Percentiles rank a stretch among this genome's conserved stretches.
These are phyloP conservation scores for Mythimna ferrago DNA, from an alignment of 2,888 invertebrate species.

Conservation along the genomic window DNA sequence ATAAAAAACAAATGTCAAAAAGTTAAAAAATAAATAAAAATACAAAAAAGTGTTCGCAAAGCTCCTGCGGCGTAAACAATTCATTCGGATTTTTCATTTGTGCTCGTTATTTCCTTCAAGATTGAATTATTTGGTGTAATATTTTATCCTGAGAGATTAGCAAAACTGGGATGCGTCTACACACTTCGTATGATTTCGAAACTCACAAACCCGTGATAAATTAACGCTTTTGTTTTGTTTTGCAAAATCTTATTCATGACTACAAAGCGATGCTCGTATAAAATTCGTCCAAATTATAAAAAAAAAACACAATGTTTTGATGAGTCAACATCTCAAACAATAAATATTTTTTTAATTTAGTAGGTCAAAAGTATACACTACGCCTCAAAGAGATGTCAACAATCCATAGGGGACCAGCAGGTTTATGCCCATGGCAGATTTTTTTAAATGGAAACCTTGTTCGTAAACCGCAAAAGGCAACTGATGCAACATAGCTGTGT, in stretches of 20 bases:
- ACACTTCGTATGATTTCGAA: slow-evolving; percentile 35
- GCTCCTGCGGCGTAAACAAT: slow-evolving; percentile 16
- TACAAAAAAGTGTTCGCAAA: not conserved
- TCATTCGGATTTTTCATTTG: slow-evolving; percentile 21
- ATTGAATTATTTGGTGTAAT: slow-evolving; percentile 42
- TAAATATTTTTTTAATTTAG: too few relatives aligned
- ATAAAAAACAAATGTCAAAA: too few relatives aligned
- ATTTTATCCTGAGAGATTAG: slow-evolving; percentile 48
- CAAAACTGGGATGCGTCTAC: slow-evolving; percentile 32
- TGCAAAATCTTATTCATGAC: slow-evolving; percentile 12
- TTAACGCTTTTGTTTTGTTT: slow-evolving; percentile 42
- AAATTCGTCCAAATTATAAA: too few relatives aligned
- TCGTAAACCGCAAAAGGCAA: too few relatives aligned
- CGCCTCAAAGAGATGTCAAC: too few relatives aligned
- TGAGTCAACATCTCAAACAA: too few relatives aligned
- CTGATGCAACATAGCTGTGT: too few relatives aligned
- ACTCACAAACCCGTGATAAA: slow-evolving; percentile 24
- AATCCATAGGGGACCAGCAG: too few relatives aligned
- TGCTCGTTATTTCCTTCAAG: slow-evolving; percentile 29
- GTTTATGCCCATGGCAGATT: too few relatives aligned
- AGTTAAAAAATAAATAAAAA: not conserved
- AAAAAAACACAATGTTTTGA: too few relatives aligned
- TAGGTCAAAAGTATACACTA: too few relatives aligned
- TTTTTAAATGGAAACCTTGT: too few relatives aligned
- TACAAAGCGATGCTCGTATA: not conserved